phyloP scores from a whole-genome alignment of 2,113 vertebrate species.

The Riparia riparia region DNA sequence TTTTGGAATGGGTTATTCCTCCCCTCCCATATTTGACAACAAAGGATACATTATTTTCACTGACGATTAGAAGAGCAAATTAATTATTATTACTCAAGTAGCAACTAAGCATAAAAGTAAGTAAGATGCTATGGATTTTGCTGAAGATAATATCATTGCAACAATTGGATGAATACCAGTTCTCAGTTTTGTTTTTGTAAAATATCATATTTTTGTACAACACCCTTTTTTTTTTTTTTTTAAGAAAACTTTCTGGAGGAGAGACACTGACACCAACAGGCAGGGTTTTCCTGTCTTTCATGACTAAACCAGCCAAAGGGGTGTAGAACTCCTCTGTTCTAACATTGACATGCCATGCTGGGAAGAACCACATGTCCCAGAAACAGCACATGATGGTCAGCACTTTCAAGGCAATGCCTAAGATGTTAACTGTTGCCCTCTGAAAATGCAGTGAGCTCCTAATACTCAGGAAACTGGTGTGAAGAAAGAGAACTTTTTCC shows the following conservation, averaged over 20 bases:
- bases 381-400: neutral
- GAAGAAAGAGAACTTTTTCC: neutral
- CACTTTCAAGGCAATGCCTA: neutral
- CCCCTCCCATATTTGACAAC: neutral
- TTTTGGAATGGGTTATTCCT: neutral
- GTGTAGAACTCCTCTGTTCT: neutral
- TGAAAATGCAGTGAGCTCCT: neutral
- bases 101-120: neutral
- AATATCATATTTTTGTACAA: neutral
- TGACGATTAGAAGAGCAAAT: slow-evolving; percentile 2
- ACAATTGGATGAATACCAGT: neutral
- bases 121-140: neutral
- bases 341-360: rapidly evolving
- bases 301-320: neutral
- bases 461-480: neutral
- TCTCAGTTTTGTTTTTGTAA: neutral
- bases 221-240: neutral
- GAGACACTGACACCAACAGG: neutral
- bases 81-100: slow-evolving; percentile 35
- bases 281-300: neutral
- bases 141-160: neutral
- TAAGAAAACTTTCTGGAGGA: neutral
- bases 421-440: neutral
- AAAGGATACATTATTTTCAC: slow-evolving; percentile 12
- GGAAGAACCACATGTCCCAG: neutral